phyloP scores from a whole-genome alignment of 2,113 vertebrate species.

The Callipepla squamata region DNA sequence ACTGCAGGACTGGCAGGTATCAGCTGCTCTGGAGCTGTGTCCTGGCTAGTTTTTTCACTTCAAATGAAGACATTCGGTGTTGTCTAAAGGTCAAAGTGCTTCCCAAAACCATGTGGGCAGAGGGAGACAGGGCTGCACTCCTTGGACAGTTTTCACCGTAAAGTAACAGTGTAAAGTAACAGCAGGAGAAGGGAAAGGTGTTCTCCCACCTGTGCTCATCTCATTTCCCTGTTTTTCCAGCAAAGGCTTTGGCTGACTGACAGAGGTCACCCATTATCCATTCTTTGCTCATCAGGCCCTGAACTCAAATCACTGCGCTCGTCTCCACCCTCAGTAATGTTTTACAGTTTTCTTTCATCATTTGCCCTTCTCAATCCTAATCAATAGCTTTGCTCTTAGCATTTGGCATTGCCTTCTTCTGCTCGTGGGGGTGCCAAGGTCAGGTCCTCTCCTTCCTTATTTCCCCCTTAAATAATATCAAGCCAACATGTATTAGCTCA shows the following conservation, averaged over 20 bases:
- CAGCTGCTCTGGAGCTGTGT: not conserved
- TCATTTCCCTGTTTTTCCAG: not conserved
- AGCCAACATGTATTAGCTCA: not conserved
- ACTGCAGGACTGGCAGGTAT: not conserved
- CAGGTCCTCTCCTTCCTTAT: not conserved
- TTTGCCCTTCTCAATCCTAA: not conserved
- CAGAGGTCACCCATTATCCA: not conserved
- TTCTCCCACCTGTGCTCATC: not conserved
- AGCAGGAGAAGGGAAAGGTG: not conserved
- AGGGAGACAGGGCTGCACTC: too few species aligned
- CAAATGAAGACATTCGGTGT: not conserved
- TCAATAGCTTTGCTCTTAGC: constrained; percentile 56
- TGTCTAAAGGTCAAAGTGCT: not conserved
- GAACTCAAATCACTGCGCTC: not conserved
- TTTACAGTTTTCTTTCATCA: not conserved
- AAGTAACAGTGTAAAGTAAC: not conserved
- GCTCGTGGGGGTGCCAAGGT: constrained; percentile 17
- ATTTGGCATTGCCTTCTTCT: constrained; percentile 19
- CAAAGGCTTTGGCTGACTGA: not conserved
- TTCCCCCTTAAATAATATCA: not conserved
- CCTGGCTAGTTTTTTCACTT: not conserved
- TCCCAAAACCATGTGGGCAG: not conserved
- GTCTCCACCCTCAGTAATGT: constrained; percentile 2
- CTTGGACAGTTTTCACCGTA: not conserved
- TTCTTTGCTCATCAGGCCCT: not conserved